A percentile compares a stretch with the other conserved stretches of the same genome.
phyloP scores from a whole-genome alignment of 2,113 vertebrate species.

The Clarias batrachus region DNA sequence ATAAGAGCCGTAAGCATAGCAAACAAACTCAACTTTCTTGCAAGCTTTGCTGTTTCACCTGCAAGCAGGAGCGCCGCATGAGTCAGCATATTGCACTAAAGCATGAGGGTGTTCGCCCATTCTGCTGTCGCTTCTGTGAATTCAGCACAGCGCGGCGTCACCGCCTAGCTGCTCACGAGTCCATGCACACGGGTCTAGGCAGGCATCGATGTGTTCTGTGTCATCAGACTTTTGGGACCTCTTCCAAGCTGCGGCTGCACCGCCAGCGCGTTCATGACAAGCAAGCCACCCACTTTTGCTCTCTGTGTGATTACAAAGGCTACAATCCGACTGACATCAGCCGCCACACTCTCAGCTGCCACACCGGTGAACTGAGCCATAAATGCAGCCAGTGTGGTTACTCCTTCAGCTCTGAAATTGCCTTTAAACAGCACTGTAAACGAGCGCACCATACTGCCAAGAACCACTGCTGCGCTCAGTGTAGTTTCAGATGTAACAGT shows the following conservation, averaged over 20 bases:
- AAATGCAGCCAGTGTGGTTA: slow-evolving; percentile 81
- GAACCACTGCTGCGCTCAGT: slow-evolving; percentile 72
- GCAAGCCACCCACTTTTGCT: slow-evolving; percentile 85
- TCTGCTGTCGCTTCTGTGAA: slow-evolving; percentile 82
- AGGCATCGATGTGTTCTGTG: slow-evolving; percentile 82
- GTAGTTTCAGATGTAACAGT: slow-evolving; percentile 75
- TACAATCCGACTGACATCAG: slow-evolving; percentile 85
- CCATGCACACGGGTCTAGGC: slow-evolving; percentile 86
- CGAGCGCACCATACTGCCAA: slow-evolving; percentile 74
- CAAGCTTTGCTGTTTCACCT: slow-evolving; percentile 77
- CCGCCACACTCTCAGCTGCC: slow-evolving; percentile 86
- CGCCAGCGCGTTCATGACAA: slow-evolving; percentile 86
- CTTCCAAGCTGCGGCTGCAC: slow-evolving; percentile 87
- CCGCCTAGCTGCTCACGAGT: slow-evolving; percentile 87
- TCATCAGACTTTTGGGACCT: slow-evolving; percentile 85
- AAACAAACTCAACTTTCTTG: slow-evolving; percentile 65
- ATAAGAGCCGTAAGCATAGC: slow-evolving; percentile 42
- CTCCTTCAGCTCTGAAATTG: slow-evolving; percentile 84
- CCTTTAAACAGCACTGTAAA: slow-evolving; percentile 86
- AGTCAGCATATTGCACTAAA: slow-evolving; percentile 81
- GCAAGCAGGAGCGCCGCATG: slow-evolving; percentile 83
- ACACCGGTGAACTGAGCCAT: slow-evolving; percentile 76
- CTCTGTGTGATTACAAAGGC: slow-evolving; percentile 85
- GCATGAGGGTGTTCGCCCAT: slow-evolving; percentile 79
- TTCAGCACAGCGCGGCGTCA: slow-evolving; percentile 88